Evolutionary conservation across 2,797 vertebrate species (phyloP).

Genomic region (Gymnoscopelus microlampas): DNA sequence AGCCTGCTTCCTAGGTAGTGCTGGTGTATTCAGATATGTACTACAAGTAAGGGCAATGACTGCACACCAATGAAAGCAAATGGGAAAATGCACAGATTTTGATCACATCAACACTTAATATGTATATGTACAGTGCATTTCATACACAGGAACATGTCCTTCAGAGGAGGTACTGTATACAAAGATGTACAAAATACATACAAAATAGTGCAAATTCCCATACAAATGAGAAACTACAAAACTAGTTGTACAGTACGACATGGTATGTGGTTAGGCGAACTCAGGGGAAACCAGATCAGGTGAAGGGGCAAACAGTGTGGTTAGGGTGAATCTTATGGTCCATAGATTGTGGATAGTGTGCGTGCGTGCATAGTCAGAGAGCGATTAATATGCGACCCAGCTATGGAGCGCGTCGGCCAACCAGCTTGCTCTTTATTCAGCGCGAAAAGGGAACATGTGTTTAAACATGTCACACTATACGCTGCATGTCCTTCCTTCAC

Average conservation of each 20-base stretch:
- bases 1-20: too few relatives aligned
- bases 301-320: too few relatives aligned
- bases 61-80: constrained; percentile 21
- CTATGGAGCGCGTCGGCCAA: constrained; percentile 16
- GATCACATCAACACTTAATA: constrained; percentile 36
- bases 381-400: constrained; percentile 64
- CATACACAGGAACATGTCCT: constrained; percentile 8
- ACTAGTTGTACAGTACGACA: too few relatives aligned
- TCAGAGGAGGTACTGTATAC: too few relatives aligned
- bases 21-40: too few relatives aligned
- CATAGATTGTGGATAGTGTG: constrained; percentile 28
- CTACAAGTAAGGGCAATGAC: neutral
- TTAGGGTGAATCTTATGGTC: constrained; percentile 16
- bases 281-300: too few relatives aligned
- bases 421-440: constrained; percentile 52
- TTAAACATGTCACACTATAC: constrained; percentile 35
- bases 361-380: constrained; percentile 57
- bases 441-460: constrained; percentile 45
- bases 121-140: constrained; percentile 15
- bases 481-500: neutral
- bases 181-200: too few relatives aligned
- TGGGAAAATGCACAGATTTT: constrained; percentile 51
- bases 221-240: too few relatives aligned
- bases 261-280: too few relatives aligned
- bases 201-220: too few relatives aligned